These are phyloP conservation scores for Linnaemya tessellans DNA, from an alignment of 2,888 invertebrate genomes.

Conservation along the genomic window DNA sequence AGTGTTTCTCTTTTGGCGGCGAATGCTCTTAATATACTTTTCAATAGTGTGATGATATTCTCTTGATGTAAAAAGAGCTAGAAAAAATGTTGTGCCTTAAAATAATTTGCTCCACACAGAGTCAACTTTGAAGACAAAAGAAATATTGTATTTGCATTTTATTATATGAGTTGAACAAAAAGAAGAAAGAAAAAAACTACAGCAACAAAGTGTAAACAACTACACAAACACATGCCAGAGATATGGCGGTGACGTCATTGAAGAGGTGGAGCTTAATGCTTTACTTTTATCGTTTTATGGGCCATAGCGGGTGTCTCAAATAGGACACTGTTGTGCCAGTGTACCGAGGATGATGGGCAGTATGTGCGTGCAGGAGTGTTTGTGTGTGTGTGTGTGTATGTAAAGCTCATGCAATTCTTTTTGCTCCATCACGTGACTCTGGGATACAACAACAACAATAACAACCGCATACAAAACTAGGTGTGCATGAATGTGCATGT, in stretches of 20 bases:
- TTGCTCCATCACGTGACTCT: conserved; percentile 63
- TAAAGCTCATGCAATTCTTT: conserved; percentile 48
- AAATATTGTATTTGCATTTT: conserved; percentile 67
- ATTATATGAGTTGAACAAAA: conserved; percentile 57
- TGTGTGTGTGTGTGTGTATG: conserved; percentile 8
- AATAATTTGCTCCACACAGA: conserved; percentile 18
- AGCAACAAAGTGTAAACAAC: not conserved
- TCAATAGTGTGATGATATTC: not conserved
- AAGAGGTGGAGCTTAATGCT: conserved; percentile 63
- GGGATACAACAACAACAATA: conserved; percentile 47
- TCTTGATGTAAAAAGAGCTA: conserved; percentile 45
- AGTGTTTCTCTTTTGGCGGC: not conserved
- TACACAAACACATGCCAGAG: conserved; percentile 7
- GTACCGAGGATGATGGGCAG: conserved; percentile 44
- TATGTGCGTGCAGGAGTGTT: conserved; percentile 30
- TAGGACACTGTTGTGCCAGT: conserved; percentile 37
- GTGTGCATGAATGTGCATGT: conserved; percentile 3
- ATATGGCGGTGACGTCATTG: conserved; percentile 58
- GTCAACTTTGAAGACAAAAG: conserved; percentile 61
- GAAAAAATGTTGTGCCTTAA: not conserved
- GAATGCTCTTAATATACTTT: not conserved
- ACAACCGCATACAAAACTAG: not conserved
- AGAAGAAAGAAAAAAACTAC: conserved; percentile 50
- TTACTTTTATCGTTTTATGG: conserved; percentile 66
- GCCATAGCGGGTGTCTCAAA: conserved; percentile 62